Evolutionary conservation across 2,797 vertebrate species (phyloP).

Genomic region (Bryconaethiops microstoma): DNA sequence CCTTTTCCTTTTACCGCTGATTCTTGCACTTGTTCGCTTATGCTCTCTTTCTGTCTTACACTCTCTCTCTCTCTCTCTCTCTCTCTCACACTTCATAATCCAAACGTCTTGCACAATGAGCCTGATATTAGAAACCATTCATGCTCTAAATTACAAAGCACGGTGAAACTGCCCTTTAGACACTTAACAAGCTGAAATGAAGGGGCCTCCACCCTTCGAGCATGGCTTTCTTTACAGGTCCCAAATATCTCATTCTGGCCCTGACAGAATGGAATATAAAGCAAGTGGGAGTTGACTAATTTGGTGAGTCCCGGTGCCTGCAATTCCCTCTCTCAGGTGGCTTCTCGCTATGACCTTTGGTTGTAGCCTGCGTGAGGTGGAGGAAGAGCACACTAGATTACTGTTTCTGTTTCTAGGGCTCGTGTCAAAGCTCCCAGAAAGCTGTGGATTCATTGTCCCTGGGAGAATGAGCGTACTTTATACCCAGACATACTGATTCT

Average conservation of each 20-base stretch:
- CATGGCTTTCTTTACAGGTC: neutral
- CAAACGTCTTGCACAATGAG: conserved; percentile 22
- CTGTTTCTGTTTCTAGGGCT: conserved; percentile 66
- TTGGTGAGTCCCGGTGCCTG: conserved; percentile 40
- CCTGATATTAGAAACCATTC: conserved; percentile 43
- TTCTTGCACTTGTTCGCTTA: neutral
- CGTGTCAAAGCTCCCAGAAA: conserved; percentile 62
- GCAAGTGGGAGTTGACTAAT: conserved; percentile 19
- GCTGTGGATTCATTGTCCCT: conserved; percentile 61
- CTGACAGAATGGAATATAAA: conserved; percentile 39
- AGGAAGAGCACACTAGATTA: conserved; percentile 59
- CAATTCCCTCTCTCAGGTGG: neutral
- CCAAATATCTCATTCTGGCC: conserved; percentile 3
- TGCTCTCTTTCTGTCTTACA: neutral
- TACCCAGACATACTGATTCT: conserved; percentile 73
- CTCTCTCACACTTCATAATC: neutral
- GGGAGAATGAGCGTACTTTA: conserved; percentile 67
- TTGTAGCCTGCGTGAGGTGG: conserved; percentile 52
- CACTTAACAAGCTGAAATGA: neutral
- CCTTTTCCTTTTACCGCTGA: neutral
- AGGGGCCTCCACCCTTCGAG: neutral
- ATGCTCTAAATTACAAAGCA: conserved; percentile 10
- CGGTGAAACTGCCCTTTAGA: neutral
- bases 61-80: neutral
- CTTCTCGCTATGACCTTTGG: neutral